These are phyloP conservation scores for Harpagoxenus sublaevis DNA, from an alignment of 2,888 invertebrate species.

Conservation along the genomic window DNA sequence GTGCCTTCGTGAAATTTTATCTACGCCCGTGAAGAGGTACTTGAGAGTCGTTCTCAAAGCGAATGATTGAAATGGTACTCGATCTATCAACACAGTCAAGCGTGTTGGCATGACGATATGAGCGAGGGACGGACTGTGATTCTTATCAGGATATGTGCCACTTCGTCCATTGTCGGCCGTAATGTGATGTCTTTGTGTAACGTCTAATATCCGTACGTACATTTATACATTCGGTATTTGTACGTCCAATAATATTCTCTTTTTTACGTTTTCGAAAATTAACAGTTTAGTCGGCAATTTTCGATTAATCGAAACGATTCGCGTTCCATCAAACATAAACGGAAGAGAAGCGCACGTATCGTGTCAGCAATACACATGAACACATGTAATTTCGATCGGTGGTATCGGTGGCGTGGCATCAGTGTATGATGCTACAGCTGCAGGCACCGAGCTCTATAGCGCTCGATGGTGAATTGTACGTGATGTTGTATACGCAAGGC, in stretches of 20 bases:
- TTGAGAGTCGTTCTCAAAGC: slow-evolving; percentile 80
- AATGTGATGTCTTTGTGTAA: slow-evolving; percentile 3
- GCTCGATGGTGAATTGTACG: slow-evolving; percentile 73
- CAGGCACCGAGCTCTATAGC: slow-evolving; percentile 68
- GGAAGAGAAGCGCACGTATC: slow-evolving; percentile 82
- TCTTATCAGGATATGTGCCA: slow-evolving; percentile 53
- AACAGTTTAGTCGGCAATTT: neutral
- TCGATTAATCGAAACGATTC: slow-evolving; percentile 79
- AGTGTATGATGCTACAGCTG: slow-evolving; percentile 73
- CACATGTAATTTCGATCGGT: slow-evolving; percentile 84
- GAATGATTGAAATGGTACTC: slow-evolving; percentile 79
- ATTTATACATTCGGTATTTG: neutral
- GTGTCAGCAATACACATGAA: slow-evolving; percentile 81
- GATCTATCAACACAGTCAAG: slow-evolving; percentile 62
- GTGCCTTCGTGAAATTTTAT: slow-evolving; percentile 79
- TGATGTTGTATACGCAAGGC: slow-evolving; percentile 75
- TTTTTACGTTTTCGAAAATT: neutral
- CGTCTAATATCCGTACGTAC: neutral
- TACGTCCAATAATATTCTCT: neutral
- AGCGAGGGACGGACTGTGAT: slow-evolving; percentile 51
- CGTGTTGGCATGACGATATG: slow-evolving; percentile 62
- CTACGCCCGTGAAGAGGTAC: slow-evolving; percentile 81
- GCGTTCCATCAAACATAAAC: slow-evolving; percentile 83
- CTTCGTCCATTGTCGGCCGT: slow-evolving; percentile 6
- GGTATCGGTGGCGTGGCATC: slow-evolving; percentile 78